Percentiles rank a stretch among this genome's conserved stretches.
These are phyloP conservation scores for Ormyrus thymus DNA, from an alignment of 2,888 invertebrate genomes.

Conservation along the genomic window DNA sequence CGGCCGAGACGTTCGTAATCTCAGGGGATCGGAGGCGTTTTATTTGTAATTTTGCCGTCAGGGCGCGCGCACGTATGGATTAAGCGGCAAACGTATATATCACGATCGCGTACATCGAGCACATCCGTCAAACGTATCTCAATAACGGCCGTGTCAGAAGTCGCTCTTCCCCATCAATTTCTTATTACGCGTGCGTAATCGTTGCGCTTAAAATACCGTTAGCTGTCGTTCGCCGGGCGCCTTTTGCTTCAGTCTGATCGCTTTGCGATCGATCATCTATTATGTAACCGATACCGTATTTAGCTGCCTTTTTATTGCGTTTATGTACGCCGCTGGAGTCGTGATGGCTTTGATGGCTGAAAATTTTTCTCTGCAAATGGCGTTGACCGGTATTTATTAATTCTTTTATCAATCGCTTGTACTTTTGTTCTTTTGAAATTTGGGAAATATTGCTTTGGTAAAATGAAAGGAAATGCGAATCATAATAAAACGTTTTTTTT, in stretches of 20 bases:
- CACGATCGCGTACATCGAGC: neutral
- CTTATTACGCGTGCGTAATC: slow-evolving; percentile 9
- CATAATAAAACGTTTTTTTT: too few relatives aligned
- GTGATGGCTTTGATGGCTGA: too few relatives aligned
- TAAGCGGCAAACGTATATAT: neutral
- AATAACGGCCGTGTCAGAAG: neutral
- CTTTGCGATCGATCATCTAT: slow-evolving; percentile 10
- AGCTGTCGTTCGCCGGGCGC: neutral
- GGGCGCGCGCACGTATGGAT: neutral
- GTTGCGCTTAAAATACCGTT: neutral
- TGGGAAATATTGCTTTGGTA: too few relatives aligned
- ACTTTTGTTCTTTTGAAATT: too few relatives aligned
- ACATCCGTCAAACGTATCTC: slow-evolving; percentile 4
- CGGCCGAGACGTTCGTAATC: too few relatives aligned
- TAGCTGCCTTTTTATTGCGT: slow-evolving; percentile 2
- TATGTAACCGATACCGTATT: neutral
- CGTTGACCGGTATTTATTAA: too few relatives aligned
- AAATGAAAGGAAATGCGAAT: too few relatives aligned
- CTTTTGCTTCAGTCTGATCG: neutral
- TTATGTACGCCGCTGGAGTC: neutral
- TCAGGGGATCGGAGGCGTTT: neutral
- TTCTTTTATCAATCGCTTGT: too few relatives aligned
- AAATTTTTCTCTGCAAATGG: too few relatives aligned
- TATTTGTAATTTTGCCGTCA: neutral
- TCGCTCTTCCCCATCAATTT: slow-evolving; percentile 9